Evolutionary conservation across 64 coral and sea anemone genomes (phyloP).

Genomic region (Porites lutea): DNA sequence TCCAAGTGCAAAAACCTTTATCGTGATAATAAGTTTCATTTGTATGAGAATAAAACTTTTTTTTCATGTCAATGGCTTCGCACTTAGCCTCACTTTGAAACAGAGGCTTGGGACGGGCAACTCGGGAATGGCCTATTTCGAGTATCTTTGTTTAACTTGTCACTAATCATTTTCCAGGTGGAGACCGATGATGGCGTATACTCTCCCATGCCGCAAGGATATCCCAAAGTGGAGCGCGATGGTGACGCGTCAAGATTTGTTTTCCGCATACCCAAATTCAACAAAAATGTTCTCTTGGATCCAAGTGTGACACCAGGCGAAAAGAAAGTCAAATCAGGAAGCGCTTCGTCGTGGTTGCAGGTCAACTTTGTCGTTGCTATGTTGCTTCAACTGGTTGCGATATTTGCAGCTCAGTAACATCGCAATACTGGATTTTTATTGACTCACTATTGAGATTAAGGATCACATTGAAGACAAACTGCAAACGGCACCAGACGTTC

Average conservation of each 20-base stretch:
- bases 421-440: neutral
- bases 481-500: too few species aligned
- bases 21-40: too few species aligned
- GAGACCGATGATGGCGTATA: neutral
- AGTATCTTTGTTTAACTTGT: too few species aligned
- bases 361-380: constrained; percentile 6
- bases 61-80: too few species aligned
- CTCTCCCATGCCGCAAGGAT: constrained; percentile 7
- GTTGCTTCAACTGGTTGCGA: neutral
- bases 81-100: too few species aligned
- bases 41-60: too few species aligned
- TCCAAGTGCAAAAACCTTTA: too few species aligned
- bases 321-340: neutral
- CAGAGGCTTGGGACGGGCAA: too few species aligned
- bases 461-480: too few species aligned
- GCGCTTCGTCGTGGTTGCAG: neutral
- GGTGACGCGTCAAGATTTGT: constrained; percentile 4
- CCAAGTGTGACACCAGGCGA: constrained; percentile 5
- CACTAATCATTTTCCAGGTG: neutral
- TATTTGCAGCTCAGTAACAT: neutral
- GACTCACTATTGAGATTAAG: too few species aligned
- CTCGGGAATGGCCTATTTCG: too few species aligned
- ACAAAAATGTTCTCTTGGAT: constrained; percentile 13
- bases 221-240: constrained; percentile 10
- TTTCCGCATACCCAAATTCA: constrained; percentile 33